Conservation (phyloP, 2,888 invertebrate genomes). For the Ormyrus nitidulus region DNA sequence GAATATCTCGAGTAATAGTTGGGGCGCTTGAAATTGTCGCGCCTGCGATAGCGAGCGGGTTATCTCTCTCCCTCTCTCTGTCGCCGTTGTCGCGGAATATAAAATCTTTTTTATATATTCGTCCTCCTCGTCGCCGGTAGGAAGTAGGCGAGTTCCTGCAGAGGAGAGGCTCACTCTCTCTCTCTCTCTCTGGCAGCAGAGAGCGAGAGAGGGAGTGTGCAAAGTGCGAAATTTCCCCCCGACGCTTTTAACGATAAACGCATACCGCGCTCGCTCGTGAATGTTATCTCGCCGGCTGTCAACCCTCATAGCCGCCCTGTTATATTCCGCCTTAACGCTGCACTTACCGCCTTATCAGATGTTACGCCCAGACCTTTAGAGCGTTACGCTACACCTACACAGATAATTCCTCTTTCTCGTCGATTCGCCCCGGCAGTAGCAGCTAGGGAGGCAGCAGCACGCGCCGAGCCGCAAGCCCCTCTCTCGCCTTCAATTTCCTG, state of each 20-base stretch:
- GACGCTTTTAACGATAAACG: slow-evolving; percentile 67
- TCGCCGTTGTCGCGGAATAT: slow-evolving; percentile 1
- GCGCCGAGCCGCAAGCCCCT: not conserved
- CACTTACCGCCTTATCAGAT: slow-evolving; percentile 64
- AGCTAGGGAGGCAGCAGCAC: slow-evolving; percentile 15
- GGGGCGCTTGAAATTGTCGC: slow-evolving; percentile 31
- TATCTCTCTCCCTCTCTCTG: slow-evolving; percentile 7
- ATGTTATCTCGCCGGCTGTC: slow-evolving; percentile 64
- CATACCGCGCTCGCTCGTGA: slow-evolving; percentile 55
- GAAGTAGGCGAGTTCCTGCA: slow-evolving; percentile 16
- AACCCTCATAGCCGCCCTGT: slow-evolving; percentile 61
- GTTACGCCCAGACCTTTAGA: slow-evolving; percentile 60
- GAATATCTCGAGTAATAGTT: slow-evolving; percentile 39
- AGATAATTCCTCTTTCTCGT: slow-evolving; percentile 54
- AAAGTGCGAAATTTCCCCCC: slow-evolving; percentile 64
- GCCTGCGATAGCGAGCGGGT: slow-evolving; percentile 17
- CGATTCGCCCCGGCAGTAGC: slow-evolving; percentile 35
- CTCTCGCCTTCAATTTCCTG: slow-evolving; percentile 39
- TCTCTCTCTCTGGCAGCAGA: too few relatives aligned
- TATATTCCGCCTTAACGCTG: slow-evolving; percentile 63
- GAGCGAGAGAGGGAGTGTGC: slow-evolving; percentile 13
- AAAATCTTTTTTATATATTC: slow-evolving; percentile 44
- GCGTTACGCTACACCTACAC: slow-evolving; percentile 29
- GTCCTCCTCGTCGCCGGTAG: not conserved
- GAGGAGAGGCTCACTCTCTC: too few relatives aligned